Percentiles rank a stretch among this genome's conserved stretches.
Conservation (phyloP, 2,113 vertebrate species). For the Climacteris rufus region DNA sequence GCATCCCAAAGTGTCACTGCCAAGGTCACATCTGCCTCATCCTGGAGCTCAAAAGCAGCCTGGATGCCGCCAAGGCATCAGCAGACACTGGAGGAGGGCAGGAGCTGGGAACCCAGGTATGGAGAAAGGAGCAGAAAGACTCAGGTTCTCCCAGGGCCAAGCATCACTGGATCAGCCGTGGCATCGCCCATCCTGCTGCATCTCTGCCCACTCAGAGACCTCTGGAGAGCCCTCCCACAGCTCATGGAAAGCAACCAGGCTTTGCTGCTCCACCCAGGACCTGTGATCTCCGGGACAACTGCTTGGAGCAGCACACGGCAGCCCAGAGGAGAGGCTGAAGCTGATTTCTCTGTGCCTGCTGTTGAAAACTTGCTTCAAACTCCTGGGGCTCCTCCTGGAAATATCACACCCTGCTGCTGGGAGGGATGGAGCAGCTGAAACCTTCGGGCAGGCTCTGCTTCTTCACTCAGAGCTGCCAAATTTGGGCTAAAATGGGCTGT, state of each 20-base stretch:
- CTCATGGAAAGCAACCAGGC: background rate
- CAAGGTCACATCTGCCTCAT: accelerated
- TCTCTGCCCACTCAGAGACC: accelerated
- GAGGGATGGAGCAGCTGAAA: background rate
- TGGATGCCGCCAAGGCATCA: background rate
- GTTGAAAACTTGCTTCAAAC: background rate
- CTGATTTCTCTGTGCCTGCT: background rate
- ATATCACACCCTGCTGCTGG: background rate
- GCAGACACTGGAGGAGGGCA: background rate
- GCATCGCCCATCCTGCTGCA: accelerated
- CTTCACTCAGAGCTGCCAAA: background rate
- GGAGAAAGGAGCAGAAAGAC: background rate
- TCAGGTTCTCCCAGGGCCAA: background rate
- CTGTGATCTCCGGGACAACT: no score
- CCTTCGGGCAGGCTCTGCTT: background rate
- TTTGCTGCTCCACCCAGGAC: background rate
- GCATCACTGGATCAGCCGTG: background rate
- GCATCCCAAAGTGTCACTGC: background rate
- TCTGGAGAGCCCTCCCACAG: background rate
- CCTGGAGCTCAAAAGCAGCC: accelerated
- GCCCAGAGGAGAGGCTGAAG: background rate
- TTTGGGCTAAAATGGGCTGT: background rate
- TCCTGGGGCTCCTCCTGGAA: background rate
- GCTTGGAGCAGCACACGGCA: accelerated
- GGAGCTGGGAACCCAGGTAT: background rate